Percentiles rank a stretch among this genome's conserved stretches.
Evolutionary conservation across 23 tunicate species (phyloP).

Genomic region (Trididemnum nubilum): DNA sequence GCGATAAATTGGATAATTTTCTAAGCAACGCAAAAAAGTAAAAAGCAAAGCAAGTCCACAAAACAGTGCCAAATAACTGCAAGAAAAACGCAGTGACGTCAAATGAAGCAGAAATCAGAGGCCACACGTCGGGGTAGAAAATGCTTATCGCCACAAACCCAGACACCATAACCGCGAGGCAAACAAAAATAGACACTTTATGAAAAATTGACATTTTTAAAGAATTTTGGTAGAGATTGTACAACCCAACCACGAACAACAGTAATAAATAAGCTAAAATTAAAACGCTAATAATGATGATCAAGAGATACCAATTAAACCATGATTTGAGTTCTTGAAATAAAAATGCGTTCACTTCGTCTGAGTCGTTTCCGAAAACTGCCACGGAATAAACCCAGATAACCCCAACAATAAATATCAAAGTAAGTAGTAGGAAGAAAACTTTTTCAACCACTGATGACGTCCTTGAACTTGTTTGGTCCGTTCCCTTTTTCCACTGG

Average conservation of each 20-base stretch:
- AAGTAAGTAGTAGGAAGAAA: constrained; percentile 26
- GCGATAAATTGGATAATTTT: background rate
- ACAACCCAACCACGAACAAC: constrained; percentile 35
- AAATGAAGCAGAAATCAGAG: constrained; percentile 40
- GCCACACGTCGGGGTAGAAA: constrained; percentile 47
- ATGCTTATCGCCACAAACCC: constrained; percentile 30
- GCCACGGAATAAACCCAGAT: constrained; percentile 60
- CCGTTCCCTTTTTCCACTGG: no score
- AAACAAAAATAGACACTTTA: constrained; percentile 32
- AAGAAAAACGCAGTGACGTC: constrained; percentile 51
- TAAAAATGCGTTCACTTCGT: constrained; percentile 49
- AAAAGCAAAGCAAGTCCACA: constrained; percentile 18
- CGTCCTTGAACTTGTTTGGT: no score
- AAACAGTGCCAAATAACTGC: constrained; percentile 46
- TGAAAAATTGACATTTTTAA: constrained; percentile 37
- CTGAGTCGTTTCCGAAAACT: constrained; percentile 49
- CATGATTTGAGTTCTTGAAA: constrained; percentile 41
- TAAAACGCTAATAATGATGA: constrained; percentile 23
- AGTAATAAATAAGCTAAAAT: constrained; percentile 24
- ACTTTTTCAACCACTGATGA: constrained; percentile 21
- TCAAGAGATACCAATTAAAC: constrained; percentile 63
- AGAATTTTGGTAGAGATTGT: background rate
- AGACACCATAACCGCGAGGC: constrained; percentile 16
- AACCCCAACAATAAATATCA: constrained; percentile 16
- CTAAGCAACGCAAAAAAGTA: background rate